These are phyloP conservation scores for Acinonyx jubatus DNA, from an alignment of 2,113 vertebrate species.

Conservation along the genomic window DNA sequence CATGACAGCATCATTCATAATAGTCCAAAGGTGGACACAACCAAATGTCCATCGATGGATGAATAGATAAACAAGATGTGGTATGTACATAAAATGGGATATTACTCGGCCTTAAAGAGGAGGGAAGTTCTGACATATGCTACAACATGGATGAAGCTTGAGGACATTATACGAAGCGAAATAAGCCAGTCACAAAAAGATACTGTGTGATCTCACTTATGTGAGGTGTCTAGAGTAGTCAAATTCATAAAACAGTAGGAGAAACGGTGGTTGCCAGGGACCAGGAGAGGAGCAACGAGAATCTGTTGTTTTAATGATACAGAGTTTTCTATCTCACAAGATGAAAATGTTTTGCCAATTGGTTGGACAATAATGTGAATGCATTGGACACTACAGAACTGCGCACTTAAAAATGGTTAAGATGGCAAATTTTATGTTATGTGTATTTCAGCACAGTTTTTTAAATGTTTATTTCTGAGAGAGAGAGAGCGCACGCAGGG, in stretches of 20 bases:
- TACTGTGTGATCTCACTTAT: neutral
- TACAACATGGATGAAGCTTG: neutral
- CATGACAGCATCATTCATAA: neutral
- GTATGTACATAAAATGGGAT: neutral
- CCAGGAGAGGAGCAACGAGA: neutral
- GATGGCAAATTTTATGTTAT: neutral
- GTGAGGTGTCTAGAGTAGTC: neutral
- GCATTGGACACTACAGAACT: neutral
- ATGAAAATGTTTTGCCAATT: neutral
- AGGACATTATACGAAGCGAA: neutral
- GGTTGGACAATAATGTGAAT: neutral
- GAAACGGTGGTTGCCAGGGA: neutral
- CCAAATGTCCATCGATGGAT: neutral
- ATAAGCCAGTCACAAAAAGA: neutral
- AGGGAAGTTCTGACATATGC: neutral
- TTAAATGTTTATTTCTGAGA: neutral
- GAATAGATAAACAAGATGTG: neutral
- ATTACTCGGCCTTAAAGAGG: neutral
- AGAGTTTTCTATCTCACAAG: neutral
- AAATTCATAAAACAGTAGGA: neutral
- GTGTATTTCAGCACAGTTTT: neutral
- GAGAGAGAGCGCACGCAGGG: too few relatives aligned
- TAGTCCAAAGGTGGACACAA: neutral
- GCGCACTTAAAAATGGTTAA: neutral
- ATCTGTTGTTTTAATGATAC: neutral